These are phyloP conservation scores for Carollia perspicillata DNA, from an alignment of 2,113 vertebrate genomes.

Conservation along the genomic window DNA sequence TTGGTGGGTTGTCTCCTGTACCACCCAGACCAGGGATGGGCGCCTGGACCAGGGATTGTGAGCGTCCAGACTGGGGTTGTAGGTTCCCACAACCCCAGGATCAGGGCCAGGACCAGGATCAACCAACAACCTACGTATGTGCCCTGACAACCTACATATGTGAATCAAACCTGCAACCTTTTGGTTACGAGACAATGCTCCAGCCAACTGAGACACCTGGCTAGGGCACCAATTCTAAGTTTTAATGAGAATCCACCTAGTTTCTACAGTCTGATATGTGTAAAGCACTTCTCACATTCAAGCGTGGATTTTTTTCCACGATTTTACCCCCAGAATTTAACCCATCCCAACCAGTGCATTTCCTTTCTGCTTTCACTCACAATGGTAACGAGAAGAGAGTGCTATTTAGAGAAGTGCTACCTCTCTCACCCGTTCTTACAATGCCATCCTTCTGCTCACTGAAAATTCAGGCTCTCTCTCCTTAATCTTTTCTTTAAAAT, in stretches of 20 bases:
- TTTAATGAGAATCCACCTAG: neutral
- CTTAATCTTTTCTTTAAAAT: neutral
- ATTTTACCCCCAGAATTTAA: neutral
- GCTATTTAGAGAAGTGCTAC: neutral
- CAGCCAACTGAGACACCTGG: neutral
- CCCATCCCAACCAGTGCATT: neutral
- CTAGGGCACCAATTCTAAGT: neutral
- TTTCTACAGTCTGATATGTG: neutral
- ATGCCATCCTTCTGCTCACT: neutral
- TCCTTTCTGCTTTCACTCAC: neutral
- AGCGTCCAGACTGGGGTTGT: too few relatives aligned
- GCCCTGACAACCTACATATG: too few relatives aligned
- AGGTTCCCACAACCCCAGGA: too few relatives aligned
- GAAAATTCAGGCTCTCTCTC: neutral
- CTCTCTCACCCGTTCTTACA: neutral
- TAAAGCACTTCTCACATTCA: neutral
- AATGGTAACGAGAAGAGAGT: neutral
- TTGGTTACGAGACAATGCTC: neutral
- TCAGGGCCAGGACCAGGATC: too few relatives aligned
- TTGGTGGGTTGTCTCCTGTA: too few relatives aligned
- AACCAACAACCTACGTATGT: too few relatives aligned
- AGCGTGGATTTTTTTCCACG: neutral
- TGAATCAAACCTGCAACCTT: too few relatives aligned
- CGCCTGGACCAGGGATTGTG: too few relatives aligned
- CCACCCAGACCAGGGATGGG: too few relatives aligned